Base-by-base conservation (phyloP, 2,113 vertebrate genomes). In the Sander lucioperca region DNA sequence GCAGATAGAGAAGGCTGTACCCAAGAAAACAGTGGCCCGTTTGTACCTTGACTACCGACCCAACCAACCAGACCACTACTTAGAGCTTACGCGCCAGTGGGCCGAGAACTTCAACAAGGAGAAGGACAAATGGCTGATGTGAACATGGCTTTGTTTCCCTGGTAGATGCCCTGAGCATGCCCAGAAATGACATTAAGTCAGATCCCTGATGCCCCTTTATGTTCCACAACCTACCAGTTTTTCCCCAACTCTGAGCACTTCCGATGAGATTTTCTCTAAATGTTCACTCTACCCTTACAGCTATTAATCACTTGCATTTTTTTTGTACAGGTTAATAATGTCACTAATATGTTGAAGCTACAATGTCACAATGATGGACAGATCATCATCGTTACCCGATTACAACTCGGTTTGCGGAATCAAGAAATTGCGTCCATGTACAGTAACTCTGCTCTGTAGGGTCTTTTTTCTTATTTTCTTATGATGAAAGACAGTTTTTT, bases 61-160 rank as follows among this genome's bases (percentile, higher is more conserved):
- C 0, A 96, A 97, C 72, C 93, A 95, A 73, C 83, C 97, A 2
- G 93, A 95, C 73, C 94, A 97, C 63, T 97, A 97, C 79, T 84
- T 98, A 79, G 93, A 96, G 91, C 95, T 97, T 7, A 97, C 96
- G 0, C 96, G 95, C n/a, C 95, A 96, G 82, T 97, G 97, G 97
- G 97, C 96, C 0, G 96, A 98, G 86, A 96, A 96, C 86, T 98
- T 97, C 79, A 95, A 95, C 89, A 97, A 97, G 83, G 97, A 98
- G 92, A 97, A 97, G 81, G 96, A 97, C 86, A 96, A 97, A 79
- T 97, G 97, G 97, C 92, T 98, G 47, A 96, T 98, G 96, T 86
- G 71, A 86, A n/a, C 2, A 1, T 13, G 58, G 27, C 51, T 23
- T 76, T 14, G 62, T 69, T 47, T 64, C 11, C n/a, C 5, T 12